Evolutionary conservation across 2,797 vertebrate genomes (phyloP).

Genomic region (Pantherophis alleghaniensis): DNA sequence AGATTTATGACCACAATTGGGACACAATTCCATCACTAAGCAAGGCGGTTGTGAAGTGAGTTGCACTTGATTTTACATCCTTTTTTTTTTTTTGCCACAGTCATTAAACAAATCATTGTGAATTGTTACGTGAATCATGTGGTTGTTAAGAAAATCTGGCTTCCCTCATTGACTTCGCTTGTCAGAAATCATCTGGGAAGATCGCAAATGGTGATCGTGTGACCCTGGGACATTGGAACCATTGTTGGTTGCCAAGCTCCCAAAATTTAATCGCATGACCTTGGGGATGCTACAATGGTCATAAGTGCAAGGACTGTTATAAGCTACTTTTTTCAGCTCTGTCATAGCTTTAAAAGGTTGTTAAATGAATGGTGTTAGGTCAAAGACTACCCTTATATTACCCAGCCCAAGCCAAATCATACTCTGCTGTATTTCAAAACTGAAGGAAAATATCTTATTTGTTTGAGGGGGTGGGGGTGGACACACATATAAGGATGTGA

Average conservation of each 20-base stretch:
- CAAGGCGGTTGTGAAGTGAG: background rate
- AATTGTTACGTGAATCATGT: background rate
- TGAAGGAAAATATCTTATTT: background rate
- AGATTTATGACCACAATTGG: background rate
- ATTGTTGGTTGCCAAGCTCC: background rate
- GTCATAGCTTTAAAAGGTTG: background rate
- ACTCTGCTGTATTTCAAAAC: background rate
- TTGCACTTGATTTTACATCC: background rate
- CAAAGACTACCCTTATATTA: background rate
- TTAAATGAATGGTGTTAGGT: background rate
- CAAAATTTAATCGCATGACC: background rate
- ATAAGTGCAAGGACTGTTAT: background rate
- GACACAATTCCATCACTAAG: background rate
- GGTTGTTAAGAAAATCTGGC: background rate
- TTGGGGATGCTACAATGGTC: background rate
- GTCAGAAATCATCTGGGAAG: no score
- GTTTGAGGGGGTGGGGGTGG: no score
- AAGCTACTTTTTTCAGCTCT: background rate
- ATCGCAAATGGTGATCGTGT: no score
- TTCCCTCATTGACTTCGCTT: no score
- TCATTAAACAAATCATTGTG: background rate
- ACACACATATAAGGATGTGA: background rate
- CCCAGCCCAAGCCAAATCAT: background rate
- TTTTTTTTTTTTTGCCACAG: background rate
- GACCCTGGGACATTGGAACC: background rate